Evolutionary conservation across 2,888 invertebrate species (phyloP), one percentile per base, ranked within the genome.

Genomic region (Nephrotoma flavescens): DNA sequence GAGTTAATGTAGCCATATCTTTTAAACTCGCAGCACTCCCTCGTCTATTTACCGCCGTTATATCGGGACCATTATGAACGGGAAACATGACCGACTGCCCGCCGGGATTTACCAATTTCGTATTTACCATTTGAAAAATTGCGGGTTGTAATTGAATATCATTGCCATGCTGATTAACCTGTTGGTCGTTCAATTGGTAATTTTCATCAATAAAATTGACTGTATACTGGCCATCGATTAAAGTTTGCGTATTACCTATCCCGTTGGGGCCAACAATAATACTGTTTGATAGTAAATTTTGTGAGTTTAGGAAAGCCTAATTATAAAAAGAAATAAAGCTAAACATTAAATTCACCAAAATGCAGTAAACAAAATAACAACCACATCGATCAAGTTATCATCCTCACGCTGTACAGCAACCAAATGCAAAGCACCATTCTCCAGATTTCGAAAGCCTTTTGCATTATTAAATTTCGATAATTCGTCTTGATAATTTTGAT

Each of bases 321-420:
- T 71, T 71, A 9, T 31, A 71, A 87, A 4, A 89, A 87, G 84
- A 31, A 83, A 41, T 71, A 86, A 71, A 86, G 44, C 31, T 86
- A 47, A 85, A 41, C 12, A 87, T 31, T 85, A 42, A 42, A n/a
- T 41, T 15, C 19, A 42, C 6, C 11, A 11, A 41, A 3, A 7
- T 41, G 41, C 11, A n/a, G 42, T 5, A 42, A 31, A 52, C 9
- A 52, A 47, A 47, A 86, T 42, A 87, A 31, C 89, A 89, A 91
- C 91, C 88, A 91, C 91, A 87, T 91, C 91, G 87, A 91, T 91
- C 88, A 89, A 91, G 71, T 31, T 71, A 89, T 91, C 90, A 42
- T 89, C 89, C 6, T 90, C 90, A 44, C 89, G 89, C 11, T 88
- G 88, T 41, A 89, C 88, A 9, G 87, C 88, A 86, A 89, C 88